phyloP scores from a whole-genome alignment of 1,140 invertebrate genomes.

The Zaprionus kolodkinae region DNA sequence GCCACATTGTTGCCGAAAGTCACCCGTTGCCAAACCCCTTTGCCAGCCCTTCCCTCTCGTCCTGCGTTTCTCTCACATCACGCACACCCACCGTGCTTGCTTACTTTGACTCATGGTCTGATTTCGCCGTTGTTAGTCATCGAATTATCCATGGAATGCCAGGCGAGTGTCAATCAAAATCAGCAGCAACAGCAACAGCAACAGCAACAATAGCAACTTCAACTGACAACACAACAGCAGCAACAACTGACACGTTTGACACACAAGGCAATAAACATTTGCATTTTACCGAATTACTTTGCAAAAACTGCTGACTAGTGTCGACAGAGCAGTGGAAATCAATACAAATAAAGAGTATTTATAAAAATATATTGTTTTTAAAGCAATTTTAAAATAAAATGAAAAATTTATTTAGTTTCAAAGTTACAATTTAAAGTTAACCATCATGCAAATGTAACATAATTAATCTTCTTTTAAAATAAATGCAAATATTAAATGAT shows the following conservation, averaged over 20 bases:
- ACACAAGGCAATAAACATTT: slow-evolving; percentile 30
- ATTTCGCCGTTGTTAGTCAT: slow-evolving; percentile 42
- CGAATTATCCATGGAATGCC: slow-evolving; percentile 36
- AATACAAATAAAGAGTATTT: neutral
- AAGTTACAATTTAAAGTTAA: neutral
- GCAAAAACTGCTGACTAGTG: neutral
- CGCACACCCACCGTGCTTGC: neutral
- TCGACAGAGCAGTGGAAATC: neutral
- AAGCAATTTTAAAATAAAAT: slow-evolving; percentile 1
- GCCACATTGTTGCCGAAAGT: slow-evolving; percentile 38
- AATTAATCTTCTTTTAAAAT: too few relatives aligned
- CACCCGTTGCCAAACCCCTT: neutral
- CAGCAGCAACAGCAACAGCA: slow-evolving; percentile 3
- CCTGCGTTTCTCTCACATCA: neutral
- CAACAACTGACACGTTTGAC: slow-evolving; percentile 13
- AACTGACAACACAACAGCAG: neutral
- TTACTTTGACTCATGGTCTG: slow-evolving; percentile 11
- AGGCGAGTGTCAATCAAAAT: slow-evolving; percentile 36
- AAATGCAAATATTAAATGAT: too few relatives aligned
- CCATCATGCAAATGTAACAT: neutral
- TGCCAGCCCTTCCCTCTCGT: neutral
- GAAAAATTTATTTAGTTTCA: neutral
- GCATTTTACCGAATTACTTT: slow-evolving; percentile 21
- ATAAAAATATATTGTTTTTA: neutral
- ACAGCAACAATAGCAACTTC: slow-evolving; percentile 8